These are phyloP conservation scores for Tautogolabrus adspersus DNA, from an alignment of 2,113 vertebrate genomes.

Conservation along the genomic window DNA sequence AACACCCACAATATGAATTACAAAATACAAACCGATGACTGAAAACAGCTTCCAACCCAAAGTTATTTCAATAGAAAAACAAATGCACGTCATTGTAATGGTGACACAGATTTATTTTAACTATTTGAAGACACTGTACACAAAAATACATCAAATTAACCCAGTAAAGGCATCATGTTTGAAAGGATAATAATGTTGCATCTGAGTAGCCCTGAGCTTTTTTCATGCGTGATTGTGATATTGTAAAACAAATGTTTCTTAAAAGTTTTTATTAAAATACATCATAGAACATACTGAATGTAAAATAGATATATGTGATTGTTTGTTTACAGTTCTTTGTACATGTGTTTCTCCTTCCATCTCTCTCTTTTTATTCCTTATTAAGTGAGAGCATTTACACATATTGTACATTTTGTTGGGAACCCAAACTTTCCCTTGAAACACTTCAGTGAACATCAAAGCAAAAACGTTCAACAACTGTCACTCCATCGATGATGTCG, in stretches of 20 bases:
- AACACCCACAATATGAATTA: too few relatives aligned
- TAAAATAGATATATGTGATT: too few relatives aligned
- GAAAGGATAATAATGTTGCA: constrained; percentile 9
- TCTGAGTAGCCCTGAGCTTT: neutral
- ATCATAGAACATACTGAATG: too few relatives aligned
- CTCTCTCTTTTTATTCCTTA: neutral
- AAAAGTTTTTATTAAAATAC: too few relatives aligned
- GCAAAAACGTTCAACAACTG: neutral
- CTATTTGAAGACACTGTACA: neutral
- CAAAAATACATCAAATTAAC: neutral
- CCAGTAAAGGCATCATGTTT: neutral
- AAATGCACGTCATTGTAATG: neutral
- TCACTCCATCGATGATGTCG: neutral
- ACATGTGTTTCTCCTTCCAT: neutral
- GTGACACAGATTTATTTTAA: neutral
- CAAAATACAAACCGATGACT: too few relatives aligned
- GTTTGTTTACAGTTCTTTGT: too few relatives aligned
- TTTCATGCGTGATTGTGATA: too few relatives aligned
- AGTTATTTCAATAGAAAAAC: neutral
- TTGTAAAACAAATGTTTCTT: too few relatives aligned
- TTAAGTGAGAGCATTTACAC: neutral
- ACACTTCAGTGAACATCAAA: neutral
- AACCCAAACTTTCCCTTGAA: neutral
- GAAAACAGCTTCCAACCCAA: neutral
- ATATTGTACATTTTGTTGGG: neutral